These are phyloP conservation scores for Aleiodes alternator DNA, from an alignment of 2,888 invertebrate genomes.

Conservation along the genomic window DNA sequence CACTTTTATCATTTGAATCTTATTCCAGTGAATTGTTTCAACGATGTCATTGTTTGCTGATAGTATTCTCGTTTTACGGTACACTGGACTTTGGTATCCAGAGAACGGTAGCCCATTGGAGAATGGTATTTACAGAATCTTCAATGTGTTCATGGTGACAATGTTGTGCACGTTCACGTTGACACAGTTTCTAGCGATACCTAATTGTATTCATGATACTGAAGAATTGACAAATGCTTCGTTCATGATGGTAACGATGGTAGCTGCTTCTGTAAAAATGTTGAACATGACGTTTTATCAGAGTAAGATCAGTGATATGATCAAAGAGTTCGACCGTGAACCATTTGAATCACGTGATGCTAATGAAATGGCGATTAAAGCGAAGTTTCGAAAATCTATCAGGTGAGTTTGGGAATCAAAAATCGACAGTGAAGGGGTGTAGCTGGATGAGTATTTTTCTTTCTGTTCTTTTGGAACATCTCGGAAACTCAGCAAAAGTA, in stretches of 20 bases:
- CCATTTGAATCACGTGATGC: slow-evolving; percentile 26
- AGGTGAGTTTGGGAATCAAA: slow-evolving; percentile 37
- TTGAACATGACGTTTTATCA: slow-evolving; percentile 46
- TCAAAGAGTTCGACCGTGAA: slow-evolving; percentile 42
- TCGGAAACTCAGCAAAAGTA: too few species aligned
- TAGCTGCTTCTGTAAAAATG: slow-evolving; percentile 52
- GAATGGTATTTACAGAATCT: slow-evolving; percentile 5
- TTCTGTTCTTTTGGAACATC: too few species aligned
- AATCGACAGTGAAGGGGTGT: too few species aligned
- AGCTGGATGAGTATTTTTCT: too few species aligned
- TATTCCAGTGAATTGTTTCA: background rate
- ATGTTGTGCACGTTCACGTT: background rate
- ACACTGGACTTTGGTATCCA: slow-evolving; percentile 17
- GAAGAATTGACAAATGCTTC: slow-evolving; percentile 55
- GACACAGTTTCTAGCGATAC: background rate
- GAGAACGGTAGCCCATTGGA: background rate
- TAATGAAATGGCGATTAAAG: slow-evolving; percentile 45
- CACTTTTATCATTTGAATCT: background rate
- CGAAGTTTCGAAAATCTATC: slow-evolving; percentile 34
- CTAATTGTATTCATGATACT: background rate
- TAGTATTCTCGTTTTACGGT: background rate
- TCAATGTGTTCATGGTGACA: background rate
- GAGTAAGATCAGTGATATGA: slow-evolving; percentile 40
- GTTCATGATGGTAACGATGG: slow-evolving; percentile 53
- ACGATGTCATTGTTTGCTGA: slow-evolving; percentile 15